Conservation (phyloP, 2,113 vertebrate genomes). For the Phalacrocorax carbo region DNA sequence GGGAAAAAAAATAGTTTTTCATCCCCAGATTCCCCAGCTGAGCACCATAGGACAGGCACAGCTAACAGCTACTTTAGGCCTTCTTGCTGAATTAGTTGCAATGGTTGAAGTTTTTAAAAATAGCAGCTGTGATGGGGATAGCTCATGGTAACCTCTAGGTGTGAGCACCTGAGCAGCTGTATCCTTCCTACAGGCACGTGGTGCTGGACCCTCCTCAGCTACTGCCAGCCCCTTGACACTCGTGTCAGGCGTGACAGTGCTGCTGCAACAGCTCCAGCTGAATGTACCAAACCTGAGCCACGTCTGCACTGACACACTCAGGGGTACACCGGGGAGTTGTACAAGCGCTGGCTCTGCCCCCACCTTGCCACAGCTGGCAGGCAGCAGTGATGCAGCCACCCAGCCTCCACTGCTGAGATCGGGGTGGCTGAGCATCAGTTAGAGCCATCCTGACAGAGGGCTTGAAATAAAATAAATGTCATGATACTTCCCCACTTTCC, state of each 20-base stretch:
- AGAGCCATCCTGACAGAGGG: background rate
- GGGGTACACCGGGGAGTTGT: background rate
- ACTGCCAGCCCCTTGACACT: accelerated
- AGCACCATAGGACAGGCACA: background rate
- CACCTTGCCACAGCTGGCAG: background rate
- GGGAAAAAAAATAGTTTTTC: background rate
- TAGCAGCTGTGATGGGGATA: background rate
- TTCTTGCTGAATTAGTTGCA: background rate
- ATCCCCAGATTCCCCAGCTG: background rate
- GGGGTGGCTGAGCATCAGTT: background rate
- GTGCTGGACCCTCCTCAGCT: background rate
- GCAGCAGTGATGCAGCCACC: background rate
- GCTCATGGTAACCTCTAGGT: background rate
- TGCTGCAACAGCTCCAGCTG: background rate
- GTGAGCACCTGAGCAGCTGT: background rate
- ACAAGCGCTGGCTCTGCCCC: background rate
- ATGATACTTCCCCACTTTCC: background rate
- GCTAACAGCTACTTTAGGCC: background rate
- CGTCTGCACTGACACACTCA: accelerated
- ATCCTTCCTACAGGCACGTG: background rate
- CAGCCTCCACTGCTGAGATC: background rate
- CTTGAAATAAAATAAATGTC: background rate
- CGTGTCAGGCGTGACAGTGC: accelerated
- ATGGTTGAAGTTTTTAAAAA: background rate
- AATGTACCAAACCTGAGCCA: background rate